A percentile compares a stretch with the other conserved stretches of the same genome.
Evolutionary conservation across 2,888 invertebrate species (phyloP).

Genomic region (Megastigmus dorsalis): DNA sequence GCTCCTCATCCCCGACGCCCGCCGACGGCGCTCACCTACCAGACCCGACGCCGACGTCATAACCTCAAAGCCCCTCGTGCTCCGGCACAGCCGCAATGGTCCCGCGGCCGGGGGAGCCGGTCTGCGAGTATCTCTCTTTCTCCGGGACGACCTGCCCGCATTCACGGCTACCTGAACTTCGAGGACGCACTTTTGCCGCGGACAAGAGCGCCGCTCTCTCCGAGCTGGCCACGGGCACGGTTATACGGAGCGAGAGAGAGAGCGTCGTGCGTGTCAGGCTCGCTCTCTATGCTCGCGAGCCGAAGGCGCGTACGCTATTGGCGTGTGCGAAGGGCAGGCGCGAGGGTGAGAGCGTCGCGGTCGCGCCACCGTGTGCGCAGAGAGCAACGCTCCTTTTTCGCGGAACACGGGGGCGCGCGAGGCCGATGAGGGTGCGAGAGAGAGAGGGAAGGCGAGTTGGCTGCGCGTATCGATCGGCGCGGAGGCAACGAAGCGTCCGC

Average conservation of each 20-base stretch:
- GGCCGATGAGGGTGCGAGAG: too few species aligned
- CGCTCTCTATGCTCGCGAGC: constrained; percentile 28
- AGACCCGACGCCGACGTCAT: constrained; percentile 24
- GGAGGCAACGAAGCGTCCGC: constrained; percentile 11
- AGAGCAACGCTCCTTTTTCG: background rate
- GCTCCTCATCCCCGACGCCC: background rate
- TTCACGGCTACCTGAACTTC: too few species aligned
- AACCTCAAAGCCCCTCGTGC: constrained; percentile 26
- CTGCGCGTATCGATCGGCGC: constrained; percentile 39
- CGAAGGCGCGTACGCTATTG: constrained; percentile 53
- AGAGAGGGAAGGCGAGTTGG: too few species aligned
- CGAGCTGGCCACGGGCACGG: too few species aligned
- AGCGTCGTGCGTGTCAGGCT: too few species aligned
- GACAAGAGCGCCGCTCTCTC: too few species aligned
- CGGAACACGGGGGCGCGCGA: constrained; percentile 5
- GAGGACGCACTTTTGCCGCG: too few species aligned
- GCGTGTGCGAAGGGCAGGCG: constrained; percentile 18
- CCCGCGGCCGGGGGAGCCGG: background rate
- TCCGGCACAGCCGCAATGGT: background rate
- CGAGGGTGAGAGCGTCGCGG: background rate
- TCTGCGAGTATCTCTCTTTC: too few species aligned
- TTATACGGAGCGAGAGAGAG: too few species aligned
- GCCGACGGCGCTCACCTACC: constrained; percentile 26
- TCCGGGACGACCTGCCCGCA: too few species aligned
- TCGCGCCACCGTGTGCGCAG: background rate